Evolutionary conservation across 2,888 invertebrate species (phyloP).

Genomic region (Agriopis aurantiaria): DNA sequence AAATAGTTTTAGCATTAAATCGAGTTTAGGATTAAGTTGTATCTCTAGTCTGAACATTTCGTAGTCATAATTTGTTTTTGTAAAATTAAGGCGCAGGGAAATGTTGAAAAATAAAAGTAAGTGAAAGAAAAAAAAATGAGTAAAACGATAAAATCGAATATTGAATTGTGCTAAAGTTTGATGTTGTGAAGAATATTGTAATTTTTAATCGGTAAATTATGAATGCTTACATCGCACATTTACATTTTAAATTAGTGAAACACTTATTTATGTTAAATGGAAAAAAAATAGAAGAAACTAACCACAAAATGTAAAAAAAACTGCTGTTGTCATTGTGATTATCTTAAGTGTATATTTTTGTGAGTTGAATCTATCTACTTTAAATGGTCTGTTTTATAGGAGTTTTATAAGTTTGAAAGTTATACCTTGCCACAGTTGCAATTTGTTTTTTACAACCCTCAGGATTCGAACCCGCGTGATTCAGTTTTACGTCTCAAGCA

Average conservation of each 20-base stretch:
- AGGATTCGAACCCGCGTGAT: no score
- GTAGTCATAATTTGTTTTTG: conserved; percentile 75
- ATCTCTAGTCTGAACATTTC: conserved; percentile 80
- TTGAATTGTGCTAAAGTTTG: conserved; percentile 44
- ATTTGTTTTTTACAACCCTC: no score
- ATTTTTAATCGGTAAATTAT: conserved; percentile 60
- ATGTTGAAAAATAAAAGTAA: conserved; percentile 18
- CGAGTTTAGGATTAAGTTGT: conserved; percentile 67
- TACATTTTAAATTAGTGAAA: conserved; percentile 65
- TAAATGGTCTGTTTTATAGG: conserved; percentile 6
- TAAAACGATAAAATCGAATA: conserved; percentile 26
- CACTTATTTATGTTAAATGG: conserved; percentile 59
- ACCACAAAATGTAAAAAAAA: conserved; percentile 31
- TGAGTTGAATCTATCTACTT: background rate
- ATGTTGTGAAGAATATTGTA: conserved; percentile 47
- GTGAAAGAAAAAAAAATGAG: conserved; percentile 15
- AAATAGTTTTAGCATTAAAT: conserved; percentile 56
- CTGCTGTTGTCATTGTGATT: conserved; percentile 39
- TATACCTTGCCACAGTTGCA: no score
- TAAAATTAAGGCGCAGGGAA: conserved; percentile 51
- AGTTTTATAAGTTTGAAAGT: background rate
- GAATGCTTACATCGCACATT: conserved; percentile 77
- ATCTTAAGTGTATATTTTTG: conserved; percentile 30
- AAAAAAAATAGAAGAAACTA: conserved; percentile 46
- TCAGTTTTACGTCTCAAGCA: no score